These are phyloP conservation scores for Melolontha melolontha DNA, from an alignment of 2,888 invertebrate species.

Conservation along the genomic window DNA sequence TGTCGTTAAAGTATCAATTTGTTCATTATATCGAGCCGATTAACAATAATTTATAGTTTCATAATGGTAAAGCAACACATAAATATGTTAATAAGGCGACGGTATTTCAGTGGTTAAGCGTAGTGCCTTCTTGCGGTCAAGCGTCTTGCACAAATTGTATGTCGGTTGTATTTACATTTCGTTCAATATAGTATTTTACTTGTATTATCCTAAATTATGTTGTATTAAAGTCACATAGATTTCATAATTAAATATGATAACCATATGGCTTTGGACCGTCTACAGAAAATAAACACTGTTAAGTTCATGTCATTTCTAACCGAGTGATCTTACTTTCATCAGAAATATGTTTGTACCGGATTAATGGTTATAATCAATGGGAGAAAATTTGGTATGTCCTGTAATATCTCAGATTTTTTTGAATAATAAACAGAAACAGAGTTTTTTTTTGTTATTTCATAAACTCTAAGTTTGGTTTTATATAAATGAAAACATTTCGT, in stretches of 20 bases:
- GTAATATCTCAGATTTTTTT: too few relatives aligned
- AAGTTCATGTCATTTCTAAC: conserved; percentile 27
- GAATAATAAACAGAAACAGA: too few relatives aligned
- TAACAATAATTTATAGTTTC: conserved; percentile 40
- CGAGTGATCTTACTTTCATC: conserved; percentile 19
- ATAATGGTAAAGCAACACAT: conserved; percentile 39
- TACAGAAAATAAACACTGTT: conserved; percentile 14
- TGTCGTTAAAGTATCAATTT: conserved; percentile 38
- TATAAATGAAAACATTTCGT: too few relatives aligned
- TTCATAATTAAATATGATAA: conserved; percentile 37
- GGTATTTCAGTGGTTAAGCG: conserved; percentile 25
- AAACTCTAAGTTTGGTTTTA: too few relatives aligned
- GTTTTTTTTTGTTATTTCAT: too few relatives aligned
- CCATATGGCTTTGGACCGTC: conserved; percentile 11
- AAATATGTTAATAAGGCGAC: conserved; percentile 39
- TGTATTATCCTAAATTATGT: conserved; percentile 27
- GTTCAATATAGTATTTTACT: conserved; percentile 29
- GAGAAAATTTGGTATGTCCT: too few relatives aligned
- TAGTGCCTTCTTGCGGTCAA: conserved; percentile 16
- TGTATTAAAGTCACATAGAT: conserved; percentile 35
- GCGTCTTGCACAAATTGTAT: conserved; percentile 30
- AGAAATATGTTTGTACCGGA: conserved; percentile 14
- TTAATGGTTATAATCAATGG: conserved; percentile 14
- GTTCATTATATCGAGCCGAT: conserved; percentile 37
- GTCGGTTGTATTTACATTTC: conserved; percentile 31